Conservation (phyloP, 2,113 vertebrate genomes). For the Copsychus sechellarum region DNA sequence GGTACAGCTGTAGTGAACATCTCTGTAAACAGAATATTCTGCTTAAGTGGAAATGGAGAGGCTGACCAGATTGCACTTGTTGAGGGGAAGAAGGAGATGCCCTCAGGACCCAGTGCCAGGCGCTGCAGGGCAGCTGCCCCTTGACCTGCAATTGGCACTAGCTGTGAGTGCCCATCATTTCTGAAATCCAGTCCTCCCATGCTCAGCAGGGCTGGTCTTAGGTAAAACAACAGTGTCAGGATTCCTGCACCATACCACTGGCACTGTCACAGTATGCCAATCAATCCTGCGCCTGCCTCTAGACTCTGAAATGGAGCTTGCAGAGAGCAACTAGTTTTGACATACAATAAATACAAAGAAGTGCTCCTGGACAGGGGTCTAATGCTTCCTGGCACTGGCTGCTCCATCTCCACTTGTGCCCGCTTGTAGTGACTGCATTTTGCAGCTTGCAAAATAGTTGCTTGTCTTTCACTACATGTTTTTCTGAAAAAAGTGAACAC, state of each 20-base stretch:
- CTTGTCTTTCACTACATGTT: not conserved
- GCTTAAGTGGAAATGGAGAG: not conserved
- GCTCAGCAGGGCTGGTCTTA: fast-evolving
- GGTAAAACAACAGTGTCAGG: not conserved
- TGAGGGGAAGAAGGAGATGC: not conserved
- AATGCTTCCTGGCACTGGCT: not conserved
- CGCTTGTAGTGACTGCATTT: not conserved
- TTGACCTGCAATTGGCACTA: not conserved
- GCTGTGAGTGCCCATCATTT: not conserved
- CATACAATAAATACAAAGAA: not conserved
- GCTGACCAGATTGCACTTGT: not conserved
- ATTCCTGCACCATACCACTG: not conserved
- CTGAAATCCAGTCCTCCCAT: fast-evolving
- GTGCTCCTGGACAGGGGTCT: not conserved
- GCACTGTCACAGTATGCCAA: not conserved
- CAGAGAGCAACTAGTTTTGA: not conserved
- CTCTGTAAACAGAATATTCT: not conserved
- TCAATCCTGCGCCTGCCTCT: not conserved
- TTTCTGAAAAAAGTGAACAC: not conserved
- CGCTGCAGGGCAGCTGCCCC: not conserved
- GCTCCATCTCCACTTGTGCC: not conserved
- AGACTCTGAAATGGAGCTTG: not conserved
- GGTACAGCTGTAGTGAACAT: not conserved
- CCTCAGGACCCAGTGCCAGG: not conserved
- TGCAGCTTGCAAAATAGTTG: not conserved